Percentiles rank a stretch among this genome's conserved stretches.
These are phyloP conservation scores for Nephrotoma guestfalica DNA, from an alignment of 2,888 invertebrate genomes.

Conservation along the genomic window DNA sequence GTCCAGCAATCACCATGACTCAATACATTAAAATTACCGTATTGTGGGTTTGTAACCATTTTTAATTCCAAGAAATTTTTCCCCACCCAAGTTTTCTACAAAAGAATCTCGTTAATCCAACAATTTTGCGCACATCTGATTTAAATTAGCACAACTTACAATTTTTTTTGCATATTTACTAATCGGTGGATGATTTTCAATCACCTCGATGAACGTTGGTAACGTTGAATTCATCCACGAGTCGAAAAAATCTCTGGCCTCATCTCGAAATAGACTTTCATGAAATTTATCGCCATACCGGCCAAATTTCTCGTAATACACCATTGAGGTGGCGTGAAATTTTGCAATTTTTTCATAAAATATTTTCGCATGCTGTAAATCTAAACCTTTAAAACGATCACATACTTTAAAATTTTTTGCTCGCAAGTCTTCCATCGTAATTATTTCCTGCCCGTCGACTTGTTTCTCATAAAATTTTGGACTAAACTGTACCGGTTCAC, in stretches of 20 bases:
- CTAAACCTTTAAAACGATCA: not conserved
- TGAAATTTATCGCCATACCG: not conserved
- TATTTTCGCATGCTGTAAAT: not conserved
- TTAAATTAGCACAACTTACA: not conserved
- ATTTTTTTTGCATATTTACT: not conserved
- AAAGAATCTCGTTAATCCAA: not conserved
- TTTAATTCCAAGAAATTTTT: not conserved
- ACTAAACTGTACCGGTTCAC: not conserved
- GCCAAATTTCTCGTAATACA: not conserved
- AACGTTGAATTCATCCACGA: not conserved
- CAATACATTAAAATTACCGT: not conserved
- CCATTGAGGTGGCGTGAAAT: not conserved
- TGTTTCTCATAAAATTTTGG: not conserved
- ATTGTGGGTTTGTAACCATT: not conserved
- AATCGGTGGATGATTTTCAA: not conserved
- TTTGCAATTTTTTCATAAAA: not conserved
- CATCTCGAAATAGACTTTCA: not conserved
- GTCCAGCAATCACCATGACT: slow-evolving; percentile 3
- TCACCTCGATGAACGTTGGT: not conserved
- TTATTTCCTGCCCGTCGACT: not conserved
- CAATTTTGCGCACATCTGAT: not conserved
- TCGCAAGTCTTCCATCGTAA: not conserved
- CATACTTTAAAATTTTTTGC: not conserved
- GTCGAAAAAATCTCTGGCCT: not conserved
- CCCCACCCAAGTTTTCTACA: not conserved